These are phyloP conservation scores for Vesta saturnalis DNA, from an alignment of 2,888 invertebrate species.

Conservation along the genomic window DNA sequence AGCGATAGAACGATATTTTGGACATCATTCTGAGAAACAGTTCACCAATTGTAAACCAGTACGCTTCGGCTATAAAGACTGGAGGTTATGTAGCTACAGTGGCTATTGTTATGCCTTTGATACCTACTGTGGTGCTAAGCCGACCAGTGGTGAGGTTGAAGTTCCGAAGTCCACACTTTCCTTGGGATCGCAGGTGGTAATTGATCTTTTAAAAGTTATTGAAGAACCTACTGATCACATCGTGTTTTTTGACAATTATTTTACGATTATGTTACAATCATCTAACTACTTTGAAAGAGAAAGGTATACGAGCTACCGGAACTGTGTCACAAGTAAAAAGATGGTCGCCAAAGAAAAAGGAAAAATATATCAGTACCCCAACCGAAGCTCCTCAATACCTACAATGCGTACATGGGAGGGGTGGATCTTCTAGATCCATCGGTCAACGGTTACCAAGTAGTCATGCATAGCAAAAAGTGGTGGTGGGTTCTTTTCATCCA, in stretches of 20 bases:
- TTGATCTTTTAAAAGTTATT: background rate
- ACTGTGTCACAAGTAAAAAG: background rate
- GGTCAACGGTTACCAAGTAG: no score
- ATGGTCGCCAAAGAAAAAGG: background rate
- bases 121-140: no score
- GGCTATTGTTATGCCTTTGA: no score
- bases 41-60: background rate
- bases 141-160: no score
- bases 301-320: background rate
- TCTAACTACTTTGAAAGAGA: background rate
- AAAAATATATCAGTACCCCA: background rate
- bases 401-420: no score
- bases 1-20: no score
- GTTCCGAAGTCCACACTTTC: background rate
- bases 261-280: background rate
- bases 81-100: background rate
- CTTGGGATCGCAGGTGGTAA: background rate
- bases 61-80: background rate
- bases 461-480: background rate
- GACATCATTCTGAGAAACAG: no score
- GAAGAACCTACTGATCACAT: background rate
- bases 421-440: no score
- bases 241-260: background rate
- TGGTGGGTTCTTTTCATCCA: no score
- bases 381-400: background rate